Percentiles rank a stretch among this genome's conserved stretches.
Evolutionary conservation across 2,888 invertebrate species (phyloP).

Genomic region (Oligia fasciuncula): DNA sequence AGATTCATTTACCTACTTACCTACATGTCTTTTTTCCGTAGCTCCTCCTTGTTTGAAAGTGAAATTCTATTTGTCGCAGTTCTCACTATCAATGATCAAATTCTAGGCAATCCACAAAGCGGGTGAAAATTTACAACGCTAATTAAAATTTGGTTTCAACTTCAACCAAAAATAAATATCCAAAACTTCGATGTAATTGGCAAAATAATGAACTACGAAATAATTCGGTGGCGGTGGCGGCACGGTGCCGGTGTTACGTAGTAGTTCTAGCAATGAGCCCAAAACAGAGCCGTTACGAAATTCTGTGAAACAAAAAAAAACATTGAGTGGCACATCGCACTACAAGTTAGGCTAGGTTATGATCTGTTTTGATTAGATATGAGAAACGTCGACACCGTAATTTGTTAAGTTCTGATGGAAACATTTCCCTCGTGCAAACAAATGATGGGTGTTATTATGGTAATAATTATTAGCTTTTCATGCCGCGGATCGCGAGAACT

Average conservation of each 20-base stretch:
- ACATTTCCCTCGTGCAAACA: constrained; percentile 30
- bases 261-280: constrained; percentile 1
- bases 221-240: background rate
- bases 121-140: background rate
- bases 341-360: constrained; percentile 55
- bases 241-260: background rate
- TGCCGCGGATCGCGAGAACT: background rate
- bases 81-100: background rate
- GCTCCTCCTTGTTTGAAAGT: background rate
- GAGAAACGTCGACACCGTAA: constrained; percentile 19
- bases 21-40: background rate
- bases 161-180: constrained; percentile 16
- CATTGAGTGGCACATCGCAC: constrained; percentile 7
- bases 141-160: constrained; percentile 28
- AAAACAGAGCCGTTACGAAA: background rate
- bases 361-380: constrained; percentile 50
- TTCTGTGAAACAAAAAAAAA: background rate
- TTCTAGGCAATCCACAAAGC: background rate
- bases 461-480: constrained; percentile 26
- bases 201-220: constrained; percentile 20
- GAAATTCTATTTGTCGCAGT: background rate
- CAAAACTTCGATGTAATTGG: constrained; percentile 15
- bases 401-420: constrained; percentile 46
- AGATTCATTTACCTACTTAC: background rate
- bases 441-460: constrained; percentile 41